These are phyloP conservation scores for Anisognathus igniventris DNA, from an alignment of 2,797 vertebrate genomes.

Conservation along the genomic window DNA sequence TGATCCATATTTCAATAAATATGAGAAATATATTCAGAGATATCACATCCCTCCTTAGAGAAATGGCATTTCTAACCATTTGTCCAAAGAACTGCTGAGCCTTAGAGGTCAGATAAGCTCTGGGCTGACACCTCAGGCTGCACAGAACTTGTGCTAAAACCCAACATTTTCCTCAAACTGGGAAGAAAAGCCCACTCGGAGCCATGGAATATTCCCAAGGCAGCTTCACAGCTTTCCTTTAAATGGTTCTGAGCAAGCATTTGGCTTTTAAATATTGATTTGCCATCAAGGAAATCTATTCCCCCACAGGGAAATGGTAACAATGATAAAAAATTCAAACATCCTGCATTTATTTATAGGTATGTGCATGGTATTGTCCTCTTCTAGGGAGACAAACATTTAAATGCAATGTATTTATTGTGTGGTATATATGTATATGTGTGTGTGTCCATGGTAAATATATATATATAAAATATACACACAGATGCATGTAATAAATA, in stretches of 20 bases:
- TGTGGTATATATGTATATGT: not conserved
- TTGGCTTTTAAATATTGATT: not conserved
- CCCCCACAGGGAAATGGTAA: not conserved
- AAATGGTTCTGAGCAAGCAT: not conserved
- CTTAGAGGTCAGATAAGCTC: not conserved
- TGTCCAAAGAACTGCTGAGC: not conserved
- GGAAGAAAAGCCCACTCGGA: not conserved
- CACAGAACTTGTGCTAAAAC: not conserved
- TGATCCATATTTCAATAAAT: not conserved
- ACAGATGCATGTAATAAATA: not conserved
- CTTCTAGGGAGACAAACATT: not conserved
- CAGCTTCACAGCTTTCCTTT: not conserved
- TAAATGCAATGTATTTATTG: not conserved
- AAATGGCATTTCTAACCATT: not conserved
- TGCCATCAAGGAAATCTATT: not conserved
- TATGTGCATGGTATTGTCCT: not conserved
- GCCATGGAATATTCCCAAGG: not conserved
- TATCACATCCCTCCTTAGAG: not conserved
- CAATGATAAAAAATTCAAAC: not conserved
- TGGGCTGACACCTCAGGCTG: not conserved
- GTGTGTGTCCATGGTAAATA: not conserved
- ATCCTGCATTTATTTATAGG: not conserved
- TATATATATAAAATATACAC: not conserved
- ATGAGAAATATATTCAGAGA: not conserved
- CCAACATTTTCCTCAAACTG: not conserved